Conservation (phyloP, 1,140 invertebrate genomes). For the Odontomachus brunneus region DNA sequence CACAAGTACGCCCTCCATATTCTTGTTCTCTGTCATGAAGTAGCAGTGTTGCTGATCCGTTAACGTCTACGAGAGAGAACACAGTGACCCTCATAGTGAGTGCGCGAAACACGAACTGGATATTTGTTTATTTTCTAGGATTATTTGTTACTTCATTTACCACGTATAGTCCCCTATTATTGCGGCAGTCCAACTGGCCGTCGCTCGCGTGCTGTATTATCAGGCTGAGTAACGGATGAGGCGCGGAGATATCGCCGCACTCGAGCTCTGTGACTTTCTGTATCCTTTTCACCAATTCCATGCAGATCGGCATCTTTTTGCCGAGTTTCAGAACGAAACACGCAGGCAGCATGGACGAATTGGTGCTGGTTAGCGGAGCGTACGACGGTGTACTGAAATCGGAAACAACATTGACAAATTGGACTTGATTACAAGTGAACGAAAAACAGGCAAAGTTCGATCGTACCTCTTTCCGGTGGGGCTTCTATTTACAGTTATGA, state of each 20-base stretch:
- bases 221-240: constrained; percentile 90
- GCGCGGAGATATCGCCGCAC: constrained; percentile 87
- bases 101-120: too few relatives aligned
- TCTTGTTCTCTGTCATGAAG: constrained; percentile 93
- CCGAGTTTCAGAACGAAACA: constrained; percentile 95
- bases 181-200: constrained; percentile 89
- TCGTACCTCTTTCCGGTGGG: constrained; percentile 91
- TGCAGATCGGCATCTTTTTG: constrained; percentile 94
- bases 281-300: constrained; percentile 90
- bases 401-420: not conserved
- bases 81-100: too few relatives aligned
- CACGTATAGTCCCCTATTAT: constrained; percentile 91
- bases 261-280: constrained; percentile 91
- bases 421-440: not conserved
- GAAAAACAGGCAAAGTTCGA: constrained; percentile 33
- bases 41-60: constrained; percentile 98
- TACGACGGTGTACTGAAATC: constrained; percentile 90
- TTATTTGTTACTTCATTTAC: too few relatives aligned
- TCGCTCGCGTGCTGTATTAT: constrained; percentile 91
- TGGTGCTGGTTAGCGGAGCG: constrained; percentile 91
- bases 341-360: constrained; percentile 95
- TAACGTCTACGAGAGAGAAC: constrained; percentile 88
- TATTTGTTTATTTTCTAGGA: too few relatives aligned
- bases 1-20: constrained; percentile 93
- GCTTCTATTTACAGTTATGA: constrained; percentile 91